phyloP scores from a whole-genome alignment of 1,140 invertebrate species.

The Ctenoplectra terminalis region DNA sequence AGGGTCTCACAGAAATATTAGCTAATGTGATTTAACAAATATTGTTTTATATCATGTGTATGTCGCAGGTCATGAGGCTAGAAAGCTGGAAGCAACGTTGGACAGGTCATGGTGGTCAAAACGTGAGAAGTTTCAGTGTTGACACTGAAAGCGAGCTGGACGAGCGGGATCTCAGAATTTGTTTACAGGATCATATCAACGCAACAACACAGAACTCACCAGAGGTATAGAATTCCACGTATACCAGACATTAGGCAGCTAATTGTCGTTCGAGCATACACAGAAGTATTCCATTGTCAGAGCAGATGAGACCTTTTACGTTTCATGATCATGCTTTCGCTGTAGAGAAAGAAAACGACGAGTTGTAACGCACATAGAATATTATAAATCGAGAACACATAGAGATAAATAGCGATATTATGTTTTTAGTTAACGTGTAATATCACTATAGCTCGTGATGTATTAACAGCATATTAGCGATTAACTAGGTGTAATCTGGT shows the following conservation, averaged over 20 bases:
- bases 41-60: slow-evolving; percentile 7
- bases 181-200: slow-evolving; percentile 78
- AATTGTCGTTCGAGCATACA: slow-evolving; percentile 43
- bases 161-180: slow-evolving; percentile 81
- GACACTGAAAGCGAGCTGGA: slow-evolving; percentile 84
- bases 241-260: slow-evolving; percentile 70
- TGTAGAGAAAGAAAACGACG: slow-evolving; percentile 55
- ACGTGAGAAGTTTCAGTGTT: slow-evolving; percentile 78
- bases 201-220: slow-evolving; percentile 65
- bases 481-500: slow-evolving; percentile 58
- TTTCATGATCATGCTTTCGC: slow-evolving; percentile 59
- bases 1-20: neutral
- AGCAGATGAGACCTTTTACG: slow-evolving; percentile 46
- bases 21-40: no score
- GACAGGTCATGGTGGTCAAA: slow-evolving; percentile 74
- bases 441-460: slow-evolving; percentile 61
- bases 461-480: slow-evolving; percentile 53
- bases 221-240: slow-evolving; percentile 68
- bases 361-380: slow-evolving; percentile 56
- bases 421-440: slow-evolving; percentile 63
- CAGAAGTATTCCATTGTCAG: slow-evolving; percentile 59
- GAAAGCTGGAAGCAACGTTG: slow-evolving; percentile 84
- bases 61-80: slow-evolving; percentile 86
- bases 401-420: slow-evolving; percentile 44
- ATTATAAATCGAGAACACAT: slow-evolving; percentile 50